Evolutionary conservation across 2,888 invertebrate species (phyloP).

Genomic region (Tineola bisselliella): DNA sequence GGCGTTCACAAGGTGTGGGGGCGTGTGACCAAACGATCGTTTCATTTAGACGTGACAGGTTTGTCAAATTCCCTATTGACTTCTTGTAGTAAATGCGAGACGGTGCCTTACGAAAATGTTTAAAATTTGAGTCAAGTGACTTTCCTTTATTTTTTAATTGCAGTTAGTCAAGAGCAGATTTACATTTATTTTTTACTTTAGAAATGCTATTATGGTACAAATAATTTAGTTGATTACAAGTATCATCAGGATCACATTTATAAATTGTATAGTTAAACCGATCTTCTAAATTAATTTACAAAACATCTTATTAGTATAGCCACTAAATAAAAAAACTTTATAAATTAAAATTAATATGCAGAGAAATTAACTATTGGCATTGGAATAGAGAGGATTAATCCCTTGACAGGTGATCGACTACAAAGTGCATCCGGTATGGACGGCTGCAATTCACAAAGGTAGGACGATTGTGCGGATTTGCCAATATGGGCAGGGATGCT

Average conservation of each 20-base stretch:
- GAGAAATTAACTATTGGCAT: neutral
- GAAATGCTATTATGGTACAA: no score
- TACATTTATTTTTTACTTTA: no score
- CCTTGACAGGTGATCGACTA: constrained; percentile 41
- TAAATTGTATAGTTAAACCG: no score
- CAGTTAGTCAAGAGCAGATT: no score
- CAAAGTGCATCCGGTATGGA: constrained; percentile 38
- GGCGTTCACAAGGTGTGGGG: constrained; percentile 26
- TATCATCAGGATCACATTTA: no score
- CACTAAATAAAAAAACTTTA: no score
- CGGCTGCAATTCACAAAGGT: constrained; percentile 48
- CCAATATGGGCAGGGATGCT: constrained; percentile 36
- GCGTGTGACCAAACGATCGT: constrained; percentile 40
- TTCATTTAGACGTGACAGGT: constrained; percentile 39
- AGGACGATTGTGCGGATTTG: constrained; percentile 55
- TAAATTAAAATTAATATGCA: no score
- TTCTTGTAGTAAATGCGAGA: constrained; percentile 13
- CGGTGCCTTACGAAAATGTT: neutral
- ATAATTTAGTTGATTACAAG: no score
- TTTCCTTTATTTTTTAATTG: no score
- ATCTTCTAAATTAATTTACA: no score
- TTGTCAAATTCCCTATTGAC: constrained; percentile 34
- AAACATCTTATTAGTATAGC: no score
- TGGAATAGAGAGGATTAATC: constrained; percentile 22
- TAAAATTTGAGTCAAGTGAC: neutral